phyloP scores from a whole-genome alignment of 2,113 vertebrate species.

The Nothocercus nigrocapillus region DNA sequence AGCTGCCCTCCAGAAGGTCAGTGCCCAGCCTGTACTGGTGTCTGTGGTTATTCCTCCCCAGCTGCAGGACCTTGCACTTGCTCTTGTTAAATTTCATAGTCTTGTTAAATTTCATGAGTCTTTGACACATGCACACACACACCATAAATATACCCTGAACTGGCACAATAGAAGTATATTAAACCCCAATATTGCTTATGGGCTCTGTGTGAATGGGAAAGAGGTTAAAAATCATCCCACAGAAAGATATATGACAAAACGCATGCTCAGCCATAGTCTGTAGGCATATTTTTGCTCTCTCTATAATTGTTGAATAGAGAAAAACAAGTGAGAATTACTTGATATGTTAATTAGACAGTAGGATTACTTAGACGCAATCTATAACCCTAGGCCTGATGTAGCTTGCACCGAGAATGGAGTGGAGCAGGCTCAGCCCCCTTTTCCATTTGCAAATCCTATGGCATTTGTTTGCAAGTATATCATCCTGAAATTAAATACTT shows the following conservation, averaged over 20 bases:
- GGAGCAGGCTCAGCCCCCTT: neutral
- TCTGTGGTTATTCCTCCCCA: no score
- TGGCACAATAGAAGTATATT: neutral
- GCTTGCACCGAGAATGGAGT: neutral
- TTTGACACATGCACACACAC: neutral
- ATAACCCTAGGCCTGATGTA: neutral
- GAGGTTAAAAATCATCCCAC: neutral
- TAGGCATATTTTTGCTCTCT: neutral
- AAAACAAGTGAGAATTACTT: neutral
- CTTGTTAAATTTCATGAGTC: neutral
- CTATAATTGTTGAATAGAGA: neutral
- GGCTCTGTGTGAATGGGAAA: neutral
- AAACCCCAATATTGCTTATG: neutral
- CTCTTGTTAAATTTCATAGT: no score
- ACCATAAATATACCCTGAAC: neutral
- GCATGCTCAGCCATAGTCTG: neutral
- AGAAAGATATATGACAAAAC: neutral
- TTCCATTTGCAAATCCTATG: neutral
- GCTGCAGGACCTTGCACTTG: no score
- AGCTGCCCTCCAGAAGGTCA: no score
- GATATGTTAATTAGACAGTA: neutral
- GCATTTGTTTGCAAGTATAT: neutral
- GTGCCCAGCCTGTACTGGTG: no score
- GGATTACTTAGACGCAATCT: neutral
- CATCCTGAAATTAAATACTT: neutral